Conservation (phyloP, 1,140 invertebrate species). For the Drosophila equinoxialis region DNA sequence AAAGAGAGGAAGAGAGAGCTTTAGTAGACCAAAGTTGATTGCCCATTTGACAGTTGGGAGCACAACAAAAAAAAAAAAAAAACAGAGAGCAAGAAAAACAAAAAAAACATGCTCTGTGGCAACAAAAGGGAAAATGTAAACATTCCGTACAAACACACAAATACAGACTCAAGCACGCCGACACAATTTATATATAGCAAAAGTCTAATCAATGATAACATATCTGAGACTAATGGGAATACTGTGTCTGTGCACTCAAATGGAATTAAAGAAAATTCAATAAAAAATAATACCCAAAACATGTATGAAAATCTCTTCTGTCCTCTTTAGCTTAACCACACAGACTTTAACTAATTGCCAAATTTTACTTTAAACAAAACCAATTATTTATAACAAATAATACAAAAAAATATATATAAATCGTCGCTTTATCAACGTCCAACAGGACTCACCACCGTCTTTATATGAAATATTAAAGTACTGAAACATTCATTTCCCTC, state of each 20-base stretch:
- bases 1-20: conserved; percentile 18
- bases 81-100: conserved; percentile 19
- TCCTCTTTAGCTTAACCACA: conserved; percentile 11
- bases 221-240: conserved; percentile 61
- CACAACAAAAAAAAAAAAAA: conserved; percentile 35
- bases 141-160: conserved; percentile 55
- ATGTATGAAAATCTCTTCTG: not conserved
- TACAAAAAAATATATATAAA: conserved; percentile 13
- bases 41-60: conserved; percentile 62
- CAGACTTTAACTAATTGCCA: conserved; percentile 36
- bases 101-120: conserved; percentile 62
- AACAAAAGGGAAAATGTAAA: conserved; percentile 75
- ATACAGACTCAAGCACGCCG: not conserved
- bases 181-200: conserved; percentile 39
- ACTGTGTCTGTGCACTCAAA: conserved; percentile 43
- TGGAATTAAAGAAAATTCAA: conserved; percentile 69
- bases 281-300: conserved; percentile 34
- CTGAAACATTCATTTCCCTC: conserved; percentile 22
- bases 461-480: conserved; percentile 21
- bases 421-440: conserved; percentile 50
- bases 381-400: conserved; percentile 57
- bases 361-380: conserved; percentile 32
- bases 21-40: conserved; percentile 56
- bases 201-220: conserved; percentile 56
- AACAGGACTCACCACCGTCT: conserved; percentile 47